Percentiles rank a stretch among this genome's conserved stretches.
Conservation (phyloP, 2,797 vertebrate species). For the Cyprinodon diabolis region DNA sequence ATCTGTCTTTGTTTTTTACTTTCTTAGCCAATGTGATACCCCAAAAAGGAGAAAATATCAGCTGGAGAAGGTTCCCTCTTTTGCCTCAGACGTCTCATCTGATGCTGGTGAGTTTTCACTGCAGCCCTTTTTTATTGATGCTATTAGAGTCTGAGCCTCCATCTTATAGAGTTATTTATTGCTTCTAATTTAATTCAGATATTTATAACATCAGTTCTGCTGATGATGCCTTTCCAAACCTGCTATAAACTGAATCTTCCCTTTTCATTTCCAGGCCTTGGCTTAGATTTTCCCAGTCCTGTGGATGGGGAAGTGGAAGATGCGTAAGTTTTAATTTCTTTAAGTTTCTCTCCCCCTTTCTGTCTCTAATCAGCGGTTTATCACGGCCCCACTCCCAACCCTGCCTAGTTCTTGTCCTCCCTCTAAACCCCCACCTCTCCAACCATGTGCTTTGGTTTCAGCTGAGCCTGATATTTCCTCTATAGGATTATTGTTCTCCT, state of each 20-base stretch:
- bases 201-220: background rate
- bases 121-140: slow-evolving; percentile 35
- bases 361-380: slow-evolving; percentile 52
- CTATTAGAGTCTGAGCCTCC: background rate
- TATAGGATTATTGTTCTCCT: slow-evolving; percentile 55
- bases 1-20: background rate
- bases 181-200: background rate
- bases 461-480: slow-evolving; percentile 36
- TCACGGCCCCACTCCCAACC: background rate
- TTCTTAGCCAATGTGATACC: slow-evolving; percentile 80
- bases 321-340: slow-evolving; percentile 81
- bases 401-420: background rate
- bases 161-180: background rate
- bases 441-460: slow-evolving; percentile 24
- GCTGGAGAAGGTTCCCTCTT: slow-evolving; percentile 81
- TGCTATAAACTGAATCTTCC: background rate
- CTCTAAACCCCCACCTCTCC: background rate
- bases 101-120: slow-evolving; percentile 84
- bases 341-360: background rate
- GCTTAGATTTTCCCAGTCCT: slow-evolving; percentile 84
- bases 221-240: background rate
- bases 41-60: slow-evolving; percentile 80
- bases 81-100: slow-evolving; percentile 87
- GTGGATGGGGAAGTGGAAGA: slow-evolving; percentile 81
- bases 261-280: slow-evolving; percentile 77